Percentiles rank a stretch among this genome's conserved stretches.
phyloP scores from a whole-genome alignment of 1,140 invertebrate species.

The Spodoptera litura region DNA sequence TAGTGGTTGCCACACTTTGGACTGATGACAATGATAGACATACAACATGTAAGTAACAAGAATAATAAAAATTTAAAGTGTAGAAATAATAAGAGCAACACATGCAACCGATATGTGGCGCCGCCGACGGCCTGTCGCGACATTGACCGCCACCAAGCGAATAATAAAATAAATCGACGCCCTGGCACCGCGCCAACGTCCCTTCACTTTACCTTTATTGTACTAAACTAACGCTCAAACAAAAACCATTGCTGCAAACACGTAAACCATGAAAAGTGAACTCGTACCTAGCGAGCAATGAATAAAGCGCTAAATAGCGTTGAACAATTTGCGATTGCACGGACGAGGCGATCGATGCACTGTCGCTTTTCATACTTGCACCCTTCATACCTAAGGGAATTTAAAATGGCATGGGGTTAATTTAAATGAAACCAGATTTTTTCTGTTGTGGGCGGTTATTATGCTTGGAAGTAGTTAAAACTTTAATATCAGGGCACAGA shows the following conservation, averaged over 20 bases:
- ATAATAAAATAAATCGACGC: conserved; percentile 82
- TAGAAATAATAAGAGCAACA: conserved; percentile 69
- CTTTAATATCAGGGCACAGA: conserved; percentile 1
- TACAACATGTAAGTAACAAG: conserved; percentile 21
- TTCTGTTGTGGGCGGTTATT: not conserved
- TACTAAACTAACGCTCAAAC: conserved; percentile 53
- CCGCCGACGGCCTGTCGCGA: conserved; percentile 70
- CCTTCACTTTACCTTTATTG: conserved; percentile 77
- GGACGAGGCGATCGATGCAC: conserved; percentile 55
- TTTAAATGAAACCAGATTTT: conserved; percentile 27
- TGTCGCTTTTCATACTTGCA: conserved; percentile 56
- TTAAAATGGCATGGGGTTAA: conserved; percentile 53
- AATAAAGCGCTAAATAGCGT: conserved; percentile 24
- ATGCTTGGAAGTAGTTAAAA: conserved; percentile 1
- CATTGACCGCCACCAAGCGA: conserved; percentile 81
- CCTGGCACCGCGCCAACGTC: conserved; percentile 77
- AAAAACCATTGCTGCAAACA: conserved; percentile 55
- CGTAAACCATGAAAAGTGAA: conserved; percentile 54
- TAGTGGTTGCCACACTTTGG: not conserved
- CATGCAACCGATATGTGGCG: conserved; percentile 72
- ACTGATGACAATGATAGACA: conserved; percentile 24
- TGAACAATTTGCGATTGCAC: conserved; percentile 19
- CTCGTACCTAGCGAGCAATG: conserved; percentile 53
- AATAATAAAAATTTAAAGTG: conserved; percentile 56
- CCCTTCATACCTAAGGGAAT: conserved; percentile 50